Base-by-base conservation (phyloP, 2,888 invertebrate genomes). In the Hypomecis punctinalis region DNA sequence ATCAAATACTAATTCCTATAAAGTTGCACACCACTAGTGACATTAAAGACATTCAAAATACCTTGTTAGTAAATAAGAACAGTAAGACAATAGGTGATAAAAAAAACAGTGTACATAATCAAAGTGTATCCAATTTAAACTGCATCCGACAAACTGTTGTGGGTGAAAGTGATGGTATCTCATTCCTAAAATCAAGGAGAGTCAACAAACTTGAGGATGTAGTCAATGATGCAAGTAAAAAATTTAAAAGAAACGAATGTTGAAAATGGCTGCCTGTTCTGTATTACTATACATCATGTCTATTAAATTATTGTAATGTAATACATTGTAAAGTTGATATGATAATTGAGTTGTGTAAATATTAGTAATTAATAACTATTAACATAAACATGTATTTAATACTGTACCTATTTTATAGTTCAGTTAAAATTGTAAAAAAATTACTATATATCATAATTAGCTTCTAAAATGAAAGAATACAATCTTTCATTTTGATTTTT, bases 31-130 rank as follows among this genome's bases (percentile, higher is more conserved):
- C 86, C 64, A 67, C 77, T 68, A 87, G 88, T 88, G 92, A 93
- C 68, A 91, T 91, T 76, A 93, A 93, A 86, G 93, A 93, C 84
- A 88, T 93, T 85, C 92, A 92, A 83, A 93, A 91, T 81, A 86
- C 90, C 66, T 83, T 91, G 82, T 85, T 93, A 86, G 89, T 85
- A 79, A 92, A 89, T 88, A 93, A 91, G 84, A 92, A 84, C 84
- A 91, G 84, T 82, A 89, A 91, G 84, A 88, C 79, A 75, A 77
- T 90, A 73, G 84, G 88, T 90, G 93, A 93, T 84, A 93, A 93
- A 89, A 93, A 91, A 82, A 86, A 91, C 80, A 82, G 88, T 89
- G 86, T 92, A 84, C 85, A 92, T 86, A 92, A 89, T 88, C 91
- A 91, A 80, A 92, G 85, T 85, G 86, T 90, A 81, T 82, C 92